Evolutionary conservation across 2,888 invertebrate species (phyloP), one percentile per base, ranked within the genome.

Genomic region (Archips crataeganus): DNA sequence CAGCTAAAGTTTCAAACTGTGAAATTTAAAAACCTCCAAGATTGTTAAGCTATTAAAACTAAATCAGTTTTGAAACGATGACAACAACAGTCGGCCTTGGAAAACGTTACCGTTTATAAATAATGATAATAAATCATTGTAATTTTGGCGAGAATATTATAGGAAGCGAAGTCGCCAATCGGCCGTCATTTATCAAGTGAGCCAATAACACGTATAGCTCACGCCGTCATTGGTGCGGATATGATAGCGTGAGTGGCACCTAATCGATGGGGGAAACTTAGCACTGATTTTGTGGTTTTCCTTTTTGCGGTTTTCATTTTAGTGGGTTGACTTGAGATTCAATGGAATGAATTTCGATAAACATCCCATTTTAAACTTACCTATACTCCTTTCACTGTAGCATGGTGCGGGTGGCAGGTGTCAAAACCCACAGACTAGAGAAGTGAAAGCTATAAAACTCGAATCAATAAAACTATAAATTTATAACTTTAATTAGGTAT

Each of bases 161-260:
- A 15, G 62, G 68, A 57, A 64, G 54, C 45, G 13, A 51, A 49
- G 39, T 61, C 34, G 66, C 71, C 60, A 39, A 57, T 36, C 54
- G 42, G 11, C 34, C 57, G 59, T 62, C 68, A 64, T 73, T 39
- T 64, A 73, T 73, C 73, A 69, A 59, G 72, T 49, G 45, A 63
- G 23, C 63, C 51, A 32, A 15, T 66, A 63, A 63, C 67, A 63
- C 62, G 62, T 68, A 34, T 13, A 57, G 49, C 65, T 11, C 42
- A n/a, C 66, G 42, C 23, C 49, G 39, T 51, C 73, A 69, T 64
- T 73, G 68, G 49, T 49, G 59, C 63, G 68, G 64, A 59, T 59
- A 64, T 69, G 64, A 69, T 51, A 51, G 65, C 34, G 34, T 68
- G 11, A 59, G 15, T 15, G 67, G 23, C 47, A 68, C 34, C 34